These are phyloP conservation scores for Rhaphigaster nebulosa DNA, from an alignment of 2,888 invertebrate genomes.

Conservation along the genomic window DNA sequence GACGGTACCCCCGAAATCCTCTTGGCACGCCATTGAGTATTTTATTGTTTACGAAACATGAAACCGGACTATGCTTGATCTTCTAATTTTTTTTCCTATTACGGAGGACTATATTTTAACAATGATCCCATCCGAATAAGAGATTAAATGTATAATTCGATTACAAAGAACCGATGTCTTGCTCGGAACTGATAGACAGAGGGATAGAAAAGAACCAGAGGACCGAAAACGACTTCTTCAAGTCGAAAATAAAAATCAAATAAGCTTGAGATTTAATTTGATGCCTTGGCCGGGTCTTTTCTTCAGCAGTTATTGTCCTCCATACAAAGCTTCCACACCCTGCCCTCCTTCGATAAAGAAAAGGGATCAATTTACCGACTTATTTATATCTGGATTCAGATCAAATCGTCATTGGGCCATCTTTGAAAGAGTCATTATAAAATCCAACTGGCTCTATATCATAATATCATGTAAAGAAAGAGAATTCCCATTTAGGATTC, in stretches of 20 bases:
- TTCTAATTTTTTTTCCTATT: neutral
- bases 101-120: neutral
- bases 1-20: too few relatives aligned
- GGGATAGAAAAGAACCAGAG: constrained; percentile 28
- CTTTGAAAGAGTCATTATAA: neutral
- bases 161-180: constrained; percentile 3
- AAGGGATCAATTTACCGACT: constrained; percentile 51
- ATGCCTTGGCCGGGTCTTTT: neutral
- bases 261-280: constrained; percentile 58
- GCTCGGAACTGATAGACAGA: neutral
- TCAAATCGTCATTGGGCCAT: neutral
- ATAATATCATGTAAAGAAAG: neutral
- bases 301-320: constrained; percentile 51
- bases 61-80: neutral
- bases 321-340: constrained; percentile 49
- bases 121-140: neutral
- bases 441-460: neutral
- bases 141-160: constrained; percentile 38
- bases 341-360: neutral
- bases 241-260: constrained; percentile 51
- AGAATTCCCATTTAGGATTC: neutral
- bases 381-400: constrained; percentile 45
- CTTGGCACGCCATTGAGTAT: too few relatives aligned
- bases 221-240: constrained; percentile 21
- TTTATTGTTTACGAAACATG: too few relatives aligned